Evolutionary conservation across 2,888 invertebrate genomes (phyloP), one percentile per base, ranked within the genome.

Genomic region (Eugnorisma glareosa): DNA sequence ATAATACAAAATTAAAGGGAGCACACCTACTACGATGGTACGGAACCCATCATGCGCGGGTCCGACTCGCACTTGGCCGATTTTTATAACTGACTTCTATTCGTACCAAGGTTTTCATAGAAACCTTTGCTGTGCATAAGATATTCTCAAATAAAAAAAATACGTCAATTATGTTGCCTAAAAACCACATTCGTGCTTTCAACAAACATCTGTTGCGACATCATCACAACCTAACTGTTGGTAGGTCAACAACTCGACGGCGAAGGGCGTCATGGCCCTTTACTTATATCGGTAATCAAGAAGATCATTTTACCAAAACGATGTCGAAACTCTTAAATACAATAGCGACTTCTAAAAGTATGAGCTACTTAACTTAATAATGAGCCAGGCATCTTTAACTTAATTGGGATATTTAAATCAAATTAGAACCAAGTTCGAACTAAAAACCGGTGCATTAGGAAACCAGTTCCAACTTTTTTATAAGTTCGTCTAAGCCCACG

Each of bases 391-490:
- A 82, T 6, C 13, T 37, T 37, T 63, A 40, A n/a, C 48, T 21
- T 54, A 74, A 79, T 83, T 35, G 35, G 11, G 28, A 21, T 48
- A 66, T 67, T 73, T 57, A 69, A 76, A 72, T 69, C 40, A 75
- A 74, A 85, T 86, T 79, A 84, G 73, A 81, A 83, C 73, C 54
- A 61, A 48, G 35, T 67, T 73, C 68, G 77, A 78, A 70, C 63
- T 59, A 45, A 68, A 84, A 89, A 88, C 90, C 86, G 86, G 87
- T 88, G 90, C 89, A 90, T 89, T 89, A 88, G 72, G 78, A 90
- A 93, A 93, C 92, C 89, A 70, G 92, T 93, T 88, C 15, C 28
- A 72, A 75, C 69, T 88, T 91, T 92, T 92, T 89, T 86, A 85
- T 87, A 73, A 79, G 82, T 77, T 83, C 82, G 68, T 81, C 63